These are phyloP conservation scores for Drosophila bocki DNA, from an alignment of 1,140 invertebrate genomes.

Conservation along the genomic window DNA sequence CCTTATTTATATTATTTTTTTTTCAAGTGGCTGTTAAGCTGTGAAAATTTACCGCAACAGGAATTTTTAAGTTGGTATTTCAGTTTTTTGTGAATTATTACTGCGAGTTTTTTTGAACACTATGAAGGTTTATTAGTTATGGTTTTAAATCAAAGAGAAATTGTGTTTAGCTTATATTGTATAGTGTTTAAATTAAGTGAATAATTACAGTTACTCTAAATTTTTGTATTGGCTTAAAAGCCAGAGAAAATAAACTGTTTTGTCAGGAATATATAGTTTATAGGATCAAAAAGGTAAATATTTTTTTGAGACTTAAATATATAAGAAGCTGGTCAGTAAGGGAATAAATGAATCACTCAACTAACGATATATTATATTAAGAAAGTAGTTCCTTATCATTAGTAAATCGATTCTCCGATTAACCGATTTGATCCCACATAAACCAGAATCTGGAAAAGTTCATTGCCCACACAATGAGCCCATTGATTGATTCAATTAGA, in stretches of 20 bases:
- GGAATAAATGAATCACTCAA: not conserved
- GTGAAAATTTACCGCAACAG: slow-evolving; percentile 14
- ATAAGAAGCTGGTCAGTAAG: no score
- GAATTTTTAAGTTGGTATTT: slow-evolving; percentile 13
- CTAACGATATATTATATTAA: not conserved
- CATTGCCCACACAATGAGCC: not conserved
- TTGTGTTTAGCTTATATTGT: not conserved
- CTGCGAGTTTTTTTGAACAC: not conserved
- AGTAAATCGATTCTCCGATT: not conserved
- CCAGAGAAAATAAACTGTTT: no score
- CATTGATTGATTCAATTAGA: slow-evolving; percentile 31
- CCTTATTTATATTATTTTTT: slow-evolving; percentile 33
- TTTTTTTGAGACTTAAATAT: no score
- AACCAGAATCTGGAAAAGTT: slow-evolving; percentile 1
- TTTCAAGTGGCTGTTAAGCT: slow-evolving; percentile 48
- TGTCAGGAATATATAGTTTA: no score
- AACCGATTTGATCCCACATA: not conserved
- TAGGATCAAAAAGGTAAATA: no score
- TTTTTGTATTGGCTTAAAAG: no score
- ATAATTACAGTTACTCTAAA: no score
- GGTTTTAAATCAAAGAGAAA: not conserved
- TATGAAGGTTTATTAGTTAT: not conserved
- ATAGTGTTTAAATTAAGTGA: no score
- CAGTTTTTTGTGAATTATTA: not conserved
- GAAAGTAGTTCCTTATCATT: not conserved